Percentiles rank a stretch among this genome's conserved stretches.
Conservation (phyloP, 2,888 invertebrate genomes). For the Drosophila peninsularis region DNA sequence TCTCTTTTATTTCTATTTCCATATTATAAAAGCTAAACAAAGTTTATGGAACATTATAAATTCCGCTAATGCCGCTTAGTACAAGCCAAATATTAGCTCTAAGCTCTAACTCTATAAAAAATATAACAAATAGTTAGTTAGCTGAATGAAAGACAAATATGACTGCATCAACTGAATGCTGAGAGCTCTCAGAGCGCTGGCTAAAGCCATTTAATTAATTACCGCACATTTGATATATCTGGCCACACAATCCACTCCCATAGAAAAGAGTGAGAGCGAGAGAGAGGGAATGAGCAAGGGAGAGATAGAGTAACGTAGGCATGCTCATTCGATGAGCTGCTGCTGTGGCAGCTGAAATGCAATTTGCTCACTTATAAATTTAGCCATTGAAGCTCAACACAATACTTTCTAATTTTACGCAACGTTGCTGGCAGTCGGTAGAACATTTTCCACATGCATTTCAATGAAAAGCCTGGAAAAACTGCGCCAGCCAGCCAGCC, state of each 20-base stretch:
- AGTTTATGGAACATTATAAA: no score
- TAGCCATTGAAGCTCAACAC: slow-evolving; percentile 59
- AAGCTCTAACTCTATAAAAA: background rate
- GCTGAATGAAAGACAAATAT: slow-evolving; percentile 2
- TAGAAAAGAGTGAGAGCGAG: no score
- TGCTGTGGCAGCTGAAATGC: slow-evolving; percentile 34
- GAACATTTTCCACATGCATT: slow-evolving; percentile 58
- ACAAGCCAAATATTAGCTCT: background rate
- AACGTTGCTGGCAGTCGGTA: slow-evolving; percentile 54
- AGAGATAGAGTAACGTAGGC: background rate
- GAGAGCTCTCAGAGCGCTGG: slow-evolving; percentile 13
- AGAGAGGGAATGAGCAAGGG: background rate
- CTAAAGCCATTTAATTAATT: slow-evolving; percentile 49
- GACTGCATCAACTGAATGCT: background rate
- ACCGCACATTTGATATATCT: background rate
- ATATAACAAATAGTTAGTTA: no score
- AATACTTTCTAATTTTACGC: slow-evolving; percentile 78
- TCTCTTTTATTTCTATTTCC: no score
- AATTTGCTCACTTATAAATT: slow-evolving; percentile 64
- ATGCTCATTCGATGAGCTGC: slow-evolving; percentile 6
- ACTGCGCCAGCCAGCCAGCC: slow-evolving; percentile 2
- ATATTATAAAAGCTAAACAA: no score
- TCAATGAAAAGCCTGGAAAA: slow-evolving; percentile 36
- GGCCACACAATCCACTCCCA: background rate
- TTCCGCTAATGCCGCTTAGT: no score